Conservation (phyloP, 2,888 invertebrate genomes). For the Alitta virens region DNA sequence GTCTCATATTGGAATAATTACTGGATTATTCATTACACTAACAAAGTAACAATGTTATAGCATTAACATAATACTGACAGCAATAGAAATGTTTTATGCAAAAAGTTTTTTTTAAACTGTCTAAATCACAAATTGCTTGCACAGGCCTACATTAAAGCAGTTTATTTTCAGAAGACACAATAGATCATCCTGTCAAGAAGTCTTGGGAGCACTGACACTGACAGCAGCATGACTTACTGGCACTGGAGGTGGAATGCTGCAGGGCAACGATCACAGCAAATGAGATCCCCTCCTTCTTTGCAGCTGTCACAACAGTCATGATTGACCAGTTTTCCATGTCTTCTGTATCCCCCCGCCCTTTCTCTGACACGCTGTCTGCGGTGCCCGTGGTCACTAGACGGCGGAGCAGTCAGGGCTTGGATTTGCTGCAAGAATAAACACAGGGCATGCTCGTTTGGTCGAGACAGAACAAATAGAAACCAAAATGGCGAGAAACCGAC, state of each 20-base stretch:
- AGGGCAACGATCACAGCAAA: constrained; percentile 94
- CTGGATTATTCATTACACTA: too few relatives aligned
- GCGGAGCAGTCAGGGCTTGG: constrained; percentile 83
- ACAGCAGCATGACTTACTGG: constrained; percentile 68
- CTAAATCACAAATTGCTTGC: too few relatives aligned
- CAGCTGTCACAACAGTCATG: constrained; percentile 93
- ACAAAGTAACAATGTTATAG: too few relatives aligned
- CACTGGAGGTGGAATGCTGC: constrained; percentile 94
- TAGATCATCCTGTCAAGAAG: too few relatives aligned
- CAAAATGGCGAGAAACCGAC: constrained; percentile 9
- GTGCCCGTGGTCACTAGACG: constrained; percentile 70
- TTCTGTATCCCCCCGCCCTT: constrained; percentile 58
- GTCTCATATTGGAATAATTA: too few relatives aligned
- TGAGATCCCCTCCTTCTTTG: constrained; percentile 88
- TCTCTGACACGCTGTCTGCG: constrained; percentile 62
- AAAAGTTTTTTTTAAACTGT: too few relatives aligned
- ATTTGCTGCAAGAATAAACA: constrained; percentile 68
- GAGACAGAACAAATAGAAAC: neutral
- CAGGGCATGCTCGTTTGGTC: neutral
- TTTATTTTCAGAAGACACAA: too few relatives aligned
- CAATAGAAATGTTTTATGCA: too few relatives aligned
- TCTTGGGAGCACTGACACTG: too few relatives aligned
- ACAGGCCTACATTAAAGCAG: too few relatives aligned
- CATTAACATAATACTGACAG: too few relatives aligned
- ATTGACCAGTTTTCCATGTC: constrained; percentile 62